Base-by-base conservation (phyloP, 2,797 vertebrate species). In the Fringilla coelebs region DNA sequence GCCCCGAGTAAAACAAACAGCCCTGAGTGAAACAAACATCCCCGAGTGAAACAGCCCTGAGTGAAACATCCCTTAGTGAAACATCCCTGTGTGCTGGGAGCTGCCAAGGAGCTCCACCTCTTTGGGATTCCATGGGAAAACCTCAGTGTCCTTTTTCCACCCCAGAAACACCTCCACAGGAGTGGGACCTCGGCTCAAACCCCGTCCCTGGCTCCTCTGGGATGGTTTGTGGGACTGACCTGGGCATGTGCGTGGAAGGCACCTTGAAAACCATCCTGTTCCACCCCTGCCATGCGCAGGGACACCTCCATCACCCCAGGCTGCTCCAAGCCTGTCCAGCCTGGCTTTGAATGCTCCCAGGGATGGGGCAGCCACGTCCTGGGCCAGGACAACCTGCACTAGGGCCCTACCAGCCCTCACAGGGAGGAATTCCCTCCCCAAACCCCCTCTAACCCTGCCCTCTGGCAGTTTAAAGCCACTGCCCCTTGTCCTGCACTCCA, bases 31-130 rank as follows among this genome's bases (percentile, higher is more conserved):
- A 41, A 41, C 40, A 41, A 41, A 41, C 40, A 40, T 40, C 40
- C 40, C 40, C 40, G 40, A n/a, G n/a, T n/a, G n/a, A n/a, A 41
- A 41, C 40, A 41, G 15, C 40, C 40, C 40, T 16, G 40, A 41
- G 40, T 16, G 40, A 20, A 32, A 18, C 31, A 21, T 6, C 51
- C 51, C 29, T 4, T 28, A 51, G 49, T 51, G 11, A 49, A 55
- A 3, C 21, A 17, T 13, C 34, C 41, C 38, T 0, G 0, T 0
- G 22, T 0, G 19, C 11, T 0, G 0, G 15, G 41, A 61, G 72
- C 52, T 31, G 85, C 45, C 43, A 0, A n/a, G 60, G 40, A 76
- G 11, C 6, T 17, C 40, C 0, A 1, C 41, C 46, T 8, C 13
- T 0, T 5, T 0, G 54, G 3, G 16, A 6, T 7, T 1, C 0